Base-by-base conservation (phyloP, 1,140 invertebrate species). In the Drosophila obscura region DNA sequence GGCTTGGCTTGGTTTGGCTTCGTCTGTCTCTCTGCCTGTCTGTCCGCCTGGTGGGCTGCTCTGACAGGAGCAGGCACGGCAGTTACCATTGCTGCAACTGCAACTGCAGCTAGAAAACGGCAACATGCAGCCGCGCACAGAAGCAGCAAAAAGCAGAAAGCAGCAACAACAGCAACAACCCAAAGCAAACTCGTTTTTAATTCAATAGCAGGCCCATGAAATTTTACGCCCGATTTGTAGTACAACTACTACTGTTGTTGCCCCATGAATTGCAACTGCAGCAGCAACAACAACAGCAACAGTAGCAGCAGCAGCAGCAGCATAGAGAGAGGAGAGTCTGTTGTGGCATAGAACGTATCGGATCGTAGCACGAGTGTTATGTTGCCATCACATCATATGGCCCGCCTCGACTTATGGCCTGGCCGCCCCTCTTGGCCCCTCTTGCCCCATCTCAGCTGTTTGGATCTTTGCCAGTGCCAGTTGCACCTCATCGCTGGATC, bases 191-290 rank as follows among this genome's bases (percentile, higher is more conserved):
- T 66, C 68, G 88, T 90, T 90, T 90, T 84, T 77, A 88, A 90
- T 90, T 90, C 88, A 90, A 90, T 90, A 90, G 77, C 88, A 88
- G 80, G 88, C 88, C 88, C 88, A 77, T 90, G 88, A 90, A 90
- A 90, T 90, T 89, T 84, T 88, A 90, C 88, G 83, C 77, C 80
- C 88, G 88, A 90, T 90, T 90, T 90, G 87, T 87, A 87, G 87
- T 87, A 90, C 82, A 80, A 88, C 83, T 72, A 84, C 77, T 90
- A 90, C 87, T 77, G 87, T 87, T 90, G 75, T 77, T 66, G 73
- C 56, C 59, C 52, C 67, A 73, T 58, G 43, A 69, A 69, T 55
- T 26, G 61, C 61, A 35, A 69, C 52, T 68, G 66, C 19, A 19
- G 19, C 19, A 19, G 19, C 19, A 19, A 19, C 19, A 53, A 35